Percentiles rank a stretch among this genome's conserved stretches.
These are phyloP conservation scores for Girardinichthys multiradiatus DNA, from an alignment of 2,113 vertebrate species.

Conservation along the genomic window DNA sequence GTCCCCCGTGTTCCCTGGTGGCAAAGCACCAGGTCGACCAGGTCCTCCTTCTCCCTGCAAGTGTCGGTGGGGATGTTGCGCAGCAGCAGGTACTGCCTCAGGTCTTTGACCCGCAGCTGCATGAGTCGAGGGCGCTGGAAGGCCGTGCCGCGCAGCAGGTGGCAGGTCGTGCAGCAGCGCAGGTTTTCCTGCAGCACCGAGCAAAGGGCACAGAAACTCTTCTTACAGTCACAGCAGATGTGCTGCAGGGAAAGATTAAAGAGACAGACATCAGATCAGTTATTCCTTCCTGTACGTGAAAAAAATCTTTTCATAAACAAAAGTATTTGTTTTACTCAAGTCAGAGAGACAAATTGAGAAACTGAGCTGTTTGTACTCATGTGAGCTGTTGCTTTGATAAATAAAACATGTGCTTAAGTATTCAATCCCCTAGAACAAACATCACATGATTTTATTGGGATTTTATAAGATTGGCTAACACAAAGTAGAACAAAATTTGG, in stretches of 20 bases:
- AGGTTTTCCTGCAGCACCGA: slow-evolving; percentile 90
- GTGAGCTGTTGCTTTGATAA: not conserved
- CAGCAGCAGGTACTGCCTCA: slow-evolving; percentile 93
- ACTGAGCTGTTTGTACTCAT: not conserved
- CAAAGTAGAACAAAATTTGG: too few relatives aligned
- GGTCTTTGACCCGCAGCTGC: slow-evolving; percentile 92
- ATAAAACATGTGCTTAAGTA: not conserved
- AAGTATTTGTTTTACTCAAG: not conserved
- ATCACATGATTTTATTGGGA: too few relatives aligned
- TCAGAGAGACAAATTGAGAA: not conserved
- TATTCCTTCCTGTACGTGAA: slow-evolving; percentile 16
- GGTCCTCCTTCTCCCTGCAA: slow-evolving; percentile 95
- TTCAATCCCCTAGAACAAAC: not conserved
- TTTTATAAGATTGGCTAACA: too few relatives aligned
- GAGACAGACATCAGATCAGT: slow-evolving; percentile 10
- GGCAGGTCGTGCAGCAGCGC: slow-evolving; percentile 90
- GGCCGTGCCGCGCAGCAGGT: slow-evolving; percentile 89
- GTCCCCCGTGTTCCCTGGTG: slow-evolving; percentile 80
- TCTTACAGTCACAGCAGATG: slow-evolving; percentile 94
- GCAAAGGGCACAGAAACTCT: slow-evolving; percentile 94
- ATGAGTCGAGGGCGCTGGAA: slow-evolving; percentile 94
- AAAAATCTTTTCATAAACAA: slow-evolving; percentile 1
- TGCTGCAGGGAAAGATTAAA: slow-evolving; percentile 77
- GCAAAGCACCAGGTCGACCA: slow-evolving; percentile 94
- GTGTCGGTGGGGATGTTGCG: slow-evolving; percentile 93